These are phyloP conservation scores for Trematocara nigrifrons DNA, from an alignment of 2,113 vertebrate species.

Conservation along the genomic window DNA sequence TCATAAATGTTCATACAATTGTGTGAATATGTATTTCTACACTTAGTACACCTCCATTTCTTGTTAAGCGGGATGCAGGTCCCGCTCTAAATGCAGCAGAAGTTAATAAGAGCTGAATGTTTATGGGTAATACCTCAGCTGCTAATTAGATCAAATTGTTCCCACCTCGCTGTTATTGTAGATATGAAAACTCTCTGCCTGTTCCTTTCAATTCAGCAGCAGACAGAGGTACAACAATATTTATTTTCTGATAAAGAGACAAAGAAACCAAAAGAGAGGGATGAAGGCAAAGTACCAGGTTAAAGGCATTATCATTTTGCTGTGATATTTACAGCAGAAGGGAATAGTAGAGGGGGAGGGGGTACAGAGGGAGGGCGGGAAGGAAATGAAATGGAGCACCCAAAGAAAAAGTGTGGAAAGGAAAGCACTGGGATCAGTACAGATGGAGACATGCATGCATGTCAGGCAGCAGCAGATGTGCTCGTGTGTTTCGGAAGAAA, in stretches of 20 bases:
- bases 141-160: slow-evolving; percentile 55
- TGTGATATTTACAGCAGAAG: not conserved
- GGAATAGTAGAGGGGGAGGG: not conserved
- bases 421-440: not conserved
- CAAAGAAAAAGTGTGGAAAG: not conserved
- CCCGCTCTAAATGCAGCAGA: not conserved
- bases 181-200: slow-evolving; percentile 18
- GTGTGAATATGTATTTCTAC: not conserved
- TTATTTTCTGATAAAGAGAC: not conserved
- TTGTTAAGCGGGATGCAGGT: not conserved
- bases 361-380: not conserved
- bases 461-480: slow-evolving; percentile 17
- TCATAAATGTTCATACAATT: not conserved
- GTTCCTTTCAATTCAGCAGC: slow-evolving; percentile 16
- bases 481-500: not conserved
- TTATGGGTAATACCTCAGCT: slow-evolving; percentile 29
- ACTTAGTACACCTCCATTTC: not conserved
- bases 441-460: not conserved
- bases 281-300: not conserved
- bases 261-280: not conserved
- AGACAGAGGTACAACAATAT: not conserved
- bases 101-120: slow-evolving; percentile 7
- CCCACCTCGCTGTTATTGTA: slow-evolving; percentile 30
- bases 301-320: not conserved
- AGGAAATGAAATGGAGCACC: not conserved